Conservation (phyloP, 2,113 vertebrate species). For the Hyla sarda region DNA sequence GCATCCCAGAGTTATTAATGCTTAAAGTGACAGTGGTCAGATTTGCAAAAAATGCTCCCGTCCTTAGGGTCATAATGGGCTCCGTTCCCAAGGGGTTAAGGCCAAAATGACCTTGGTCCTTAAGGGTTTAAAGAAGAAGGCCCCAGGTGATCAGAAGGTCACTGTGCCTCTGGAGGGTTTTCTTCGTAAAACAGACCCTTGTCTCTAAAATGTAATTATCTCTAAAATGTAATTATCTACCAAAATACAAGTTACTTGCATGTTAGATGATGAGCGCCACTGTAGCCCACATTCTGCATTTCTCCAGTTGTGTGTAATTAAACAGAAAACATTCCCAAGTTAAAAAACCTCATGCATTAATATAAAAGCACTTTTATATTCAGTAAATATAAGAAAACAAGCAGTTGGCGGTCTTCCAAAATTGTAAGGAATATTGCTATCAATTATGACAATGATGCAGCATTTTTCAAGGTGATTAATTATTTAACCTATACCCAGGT, state of each 20-base stretch:
- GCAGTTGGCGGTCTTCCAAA: constrained; percentile 7
- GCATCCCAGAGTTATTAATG: too few relatives aligned
- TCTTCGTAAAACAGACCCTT: too few relatives aligned
- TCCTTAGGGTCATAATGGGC: too few relatives aligned
- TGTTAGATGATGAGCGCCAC: neutral
- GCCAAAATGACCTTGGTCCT: too few relatives aligned
- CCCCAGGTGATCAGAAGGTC: too few relatives aligned
- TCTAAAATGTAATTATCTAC: too few relatives aligned
- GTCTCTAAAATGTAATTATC: too few relatives aligned
- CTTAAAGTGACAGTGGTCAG: too few relatives aligned
- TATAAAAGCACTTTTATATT: neutral
- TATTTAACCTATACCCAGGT: constrained; percentile 34
- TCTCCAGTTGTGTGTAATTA: neutral
- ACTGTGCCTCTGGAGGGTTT: too few relatives aligned
- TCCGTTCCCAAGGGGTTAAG: too few relatives aligned
- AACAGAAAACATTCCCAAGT: neutral
- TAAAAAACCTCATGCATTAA: neutral
- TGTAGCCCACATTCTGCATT: neutral
- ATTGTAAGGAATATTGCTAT: constrained; percentile 4
- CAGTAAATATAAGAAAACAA: neutral
- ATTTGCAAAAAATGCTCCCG: too few relatives aligned
- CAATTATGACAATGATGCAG: constrained; percentile 23
- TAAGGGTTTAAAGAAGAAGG: too few relatives aligned
- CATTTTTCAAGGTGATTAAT: neutral
- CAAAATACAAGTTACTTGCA: neutral